Evolutionary conservation across 2,888 invertebrate species (phyloP).

Genomic region (Stratiomys singularior): DNA sequence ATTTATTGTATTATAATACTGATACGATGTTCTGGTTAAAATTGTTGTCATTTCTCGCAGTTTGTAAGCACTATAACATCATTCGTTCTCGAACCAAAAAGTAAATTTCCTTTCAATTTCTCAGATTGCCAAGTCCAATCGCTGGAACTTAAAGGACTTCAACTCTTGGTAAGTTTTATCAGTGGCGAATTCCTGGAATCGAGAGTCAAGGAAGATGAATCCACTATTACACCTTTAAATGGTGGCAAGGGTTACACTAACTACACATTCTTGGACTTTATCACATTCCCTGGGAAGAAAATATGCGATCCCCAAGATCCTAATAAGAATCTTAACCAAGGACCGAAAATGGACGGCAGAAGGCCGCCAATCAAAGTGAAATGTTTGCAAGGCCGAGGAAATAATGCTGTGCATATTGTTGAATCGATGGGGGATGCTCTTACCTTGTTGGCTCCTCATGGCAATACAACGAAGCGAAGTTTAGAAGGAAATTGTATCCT

Average conservation of each 20-base stretch:
- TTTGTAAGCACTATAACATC: background rate
- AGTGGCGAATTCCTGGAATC: slow-evolving; percentile 50
- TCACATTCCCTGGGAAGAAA: slow-evolving; percentile 56
- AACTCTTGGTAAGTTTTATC: slow-evolving; percentile 49
- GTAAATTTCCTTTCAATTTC: background rate
- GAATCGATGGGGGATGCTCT: slow-evolving; percentile 61
- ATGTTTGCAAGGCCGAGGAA: slow-evolving; percentile 57
- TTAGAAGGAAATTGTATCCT: slow-evolving; percentile 78
- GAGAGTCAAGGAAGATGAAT: slow-evolving; percentile 33
- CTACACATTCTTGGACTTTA: slow-evolving; percentile 59
- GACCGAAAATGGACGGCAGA: slow-evolving; percentile 48
- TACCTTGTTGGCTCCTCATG: slow-evolving; percentile 60
- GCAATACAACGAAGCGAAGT: slow-evolving; percentile 68
- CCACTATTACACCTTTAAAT: background rate
- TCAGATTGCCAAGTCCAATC: slow-evolving; percentile 37
- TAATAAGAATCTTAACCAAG: slow-evolving; percentile 55
- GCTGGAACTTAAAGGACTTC: slow-evolving; percentile 51
- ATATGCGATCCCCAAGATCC: slow-evolving; percentile 58
- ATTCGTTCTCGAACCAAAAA: background rate
- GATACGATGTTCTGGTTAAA: slow-evolving; percentile 9
- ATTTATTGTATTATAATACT: too few relatives aligned
- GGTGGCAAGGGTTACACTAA: slow-evolving; percentile 21
- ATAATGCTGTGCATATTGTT: slow-evolving; percentile 57
- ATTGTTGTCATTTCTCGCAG: background rate
- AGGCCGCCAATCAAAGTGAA: slow-evolving; percentile 61